Percentiles rank a stretch among this genome's conserved stretches.
Evolutionary conservation across 1,140 invertebrate species (phyloP).

Genomic region (Procambarus virginalis): DNA sequence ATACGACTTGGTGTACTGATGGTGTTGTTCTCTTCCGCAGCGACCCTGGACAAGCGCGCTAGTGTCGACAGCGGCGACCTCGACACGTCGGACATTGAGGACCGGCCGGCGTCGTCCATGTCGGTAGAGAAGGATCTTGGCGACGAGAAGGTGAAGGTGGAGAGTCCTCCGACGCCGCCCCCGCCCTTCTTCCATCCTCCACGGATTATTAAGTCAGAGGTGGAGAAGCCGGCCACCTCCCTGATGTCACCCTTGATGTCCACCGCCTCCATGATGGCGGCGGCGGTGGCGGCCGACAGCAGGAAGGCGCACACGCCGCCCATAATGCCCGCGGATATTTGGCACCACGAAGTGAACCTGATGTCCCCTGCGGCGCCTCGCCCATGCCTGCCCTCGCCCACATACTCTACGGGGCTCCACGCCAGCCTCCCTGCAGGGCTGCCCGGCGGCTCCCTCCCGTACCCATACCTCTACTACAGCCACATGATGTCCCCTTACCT

Average conservation of each 20-base stretch:
- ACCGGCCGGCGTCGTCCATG: slow-evolving; percentile 68
- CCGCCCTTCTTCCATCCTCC: slow-evolving; percentile 66
- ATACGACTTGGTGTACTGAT: too few relatives aligned
- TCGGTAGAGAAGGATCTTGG: slow-evolving; percentile 67
- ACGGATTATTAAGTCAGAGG: slow-evolving; percentile 53
- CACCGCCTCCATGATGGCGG: slow-evolving; percentile 48
- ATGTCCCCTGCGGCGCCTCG: slow-evolving; percentile 47
- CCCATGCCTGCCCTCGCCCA: slow-evolving; percentile 64
- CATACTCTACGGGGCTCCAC: slow-evolving; percentile 59
- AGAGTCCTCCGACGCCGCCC: slow-evolving; percentile 68
- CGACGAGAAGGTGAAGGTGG: slow-evolving; percentile 69
- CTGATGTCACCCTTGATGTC: slow-evolving; percentile 49
- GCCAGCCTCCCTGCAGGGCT: slow-evolving; percentile 44
- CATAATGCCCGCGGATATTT: slow-evolving; percentile 14
- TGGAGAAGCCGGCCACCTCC: slow-evolving; percentile 48
- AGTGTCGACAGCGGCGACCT: slow-evolving; percentile 66
- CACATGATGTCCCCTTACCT: slow-evolving; percentile 65
- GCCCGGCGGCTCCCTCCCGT: slow-evolving; percentile 51
- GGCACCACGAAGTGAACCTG: slow-evolving; percentile 34
- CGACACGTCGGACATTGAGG: slow-evolving; percentile 62
- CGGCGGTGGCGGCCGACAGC: slow-evolving; percentile 19
- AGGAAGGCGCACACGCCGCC: slow-evolving; percentile 22
- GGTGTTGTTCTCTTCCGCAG: slow-evolving; percentile 21
- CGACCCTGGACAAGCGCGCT: slow-evolving; percentile 64
- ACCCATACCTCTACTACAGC: slow-evolving; percentile 70